Percentiles rank a stretch among this genome's conserved stretches.
phyloP scores from a whole-genome alignment of 2,888 invertebrate genomes.

The Drosophila macrospina region DNA sequence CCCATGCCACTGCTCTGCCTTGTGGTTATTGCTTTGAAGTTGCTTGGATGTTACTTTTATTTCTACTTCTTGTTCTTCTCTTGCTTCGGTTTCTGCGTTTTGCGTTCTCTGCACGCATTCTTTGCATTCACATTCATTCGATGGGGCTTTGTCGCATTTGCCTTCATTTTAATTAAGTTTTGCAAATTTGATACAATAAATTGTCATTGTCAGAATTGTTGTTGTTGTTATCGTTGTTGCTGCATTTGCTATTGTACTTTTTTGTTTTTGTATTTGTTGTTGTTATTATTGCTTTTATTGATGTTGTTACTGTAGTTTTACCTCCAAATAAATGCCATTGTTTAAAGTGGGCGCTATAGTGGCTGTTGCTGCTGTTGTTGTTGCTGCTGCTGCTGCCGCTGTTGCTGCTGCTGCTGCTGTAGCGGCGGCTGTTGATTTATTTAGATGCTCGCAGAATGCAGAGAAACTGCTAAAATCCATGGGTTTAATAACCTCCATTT shows the following conservation, averaged over 20 bases:
- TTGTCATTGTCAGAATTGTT: slow-evolving; percentile 53
- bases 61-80: slow-evolving; percentile 42
- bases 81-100: slow-evolving; percentile 35
- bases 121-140: slow-evolving; percentile 58
- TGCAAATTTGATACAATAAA: slow-evolving; percentile 57
- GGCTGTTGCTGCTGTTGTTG: slow-evolving; percentile 42
- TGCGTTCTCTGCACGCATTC: slow-evolving; percentile 64
- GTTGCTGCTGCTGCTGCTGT: slow-evolving; percentile 62
- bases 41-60: slow-evolving; percentile 55
- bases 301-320: slow-evolving; percentile 56
- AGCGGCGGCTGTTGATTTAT: slow-evolving; percentile 78
- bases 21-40: slow-evolving; percentile 28
- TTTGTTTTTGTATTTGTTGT: slow-evolving; percentile 19
- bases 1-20: slow-evolving; percentile 4
- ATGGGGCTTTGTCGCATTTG: slow-evolving; percentile 35
- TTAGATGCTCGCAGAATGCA: slow-evolving; percentile 83
- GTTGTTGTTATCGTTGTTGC: slow-evolving; percentile 19
- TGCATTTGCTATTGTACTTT: background rate
- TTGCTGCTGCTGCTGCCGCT: slow-evolving; percentile 36
- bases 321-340: slow-evolving; percentile 82
- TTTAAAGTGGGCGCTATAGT: slow-evolving; percentile 57
- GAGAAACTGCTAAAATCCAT: slow-evolving; percentile 84
- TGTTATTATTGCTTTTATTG: slow-evolving; percentile 10
- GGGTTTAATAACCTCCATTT: slow-evolving; percentile 84
- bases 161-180: slow-evolving; percentile 64